Conservation (phyloP, 2,888 invertebrate genomes). For the Polylopha cassiicola region DNA sequence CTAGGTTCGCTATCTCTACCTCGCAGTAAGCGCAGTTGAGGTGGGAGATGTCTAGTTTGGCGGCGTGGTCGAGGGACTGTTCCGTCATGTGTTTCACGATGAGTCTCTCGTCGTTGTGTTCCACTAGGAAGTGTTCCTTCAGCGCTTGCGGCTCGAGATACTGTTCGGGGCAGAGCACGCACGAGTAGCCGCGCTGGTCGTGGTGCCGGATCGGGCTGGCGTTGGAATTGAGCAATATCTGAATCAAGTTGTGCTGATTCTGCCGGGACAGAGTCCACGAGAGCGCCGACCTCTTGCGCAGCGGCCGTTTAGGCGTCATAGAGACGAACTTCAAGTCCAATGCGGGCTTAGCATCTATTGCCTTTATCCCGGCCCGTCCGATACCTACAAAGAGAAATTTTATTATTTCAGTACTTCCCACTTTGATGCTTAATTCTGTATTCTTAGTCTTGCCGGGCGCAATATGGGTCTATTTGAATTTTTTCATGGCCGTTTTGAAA, state of each 20-base stretch:
- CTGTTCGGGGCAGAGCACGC: conserved; percentile 40
- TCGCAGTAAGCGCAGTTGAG: conserved; percentile 45
- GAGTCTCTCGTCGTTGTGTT: conserved; percentile 39
- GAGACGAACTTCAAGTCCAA: conserved; percentile 38
- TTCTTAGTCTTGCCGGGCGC: background rate
- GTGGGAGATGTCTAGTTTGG: conserved; percentile 49
- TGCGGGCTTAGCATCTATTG: conserved; percentile 30
- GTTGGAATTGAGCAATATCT: conserved; percentile 45
- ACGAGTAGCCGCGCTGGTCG: conserved; percentile 43
- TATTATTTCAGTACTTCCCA: conserved; percentile 5
- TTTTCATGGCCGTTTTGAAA: too few relatives aligned
- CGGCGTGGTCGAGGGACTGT: conserved; percentile 37
- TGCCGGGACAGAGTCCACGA: conserved; percentile 29
- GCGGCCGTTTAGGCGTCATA: conserved; percentile 20
- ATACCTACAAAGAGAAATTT: conserved; percentile 39
- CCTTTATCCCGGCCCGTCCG: conserved; percentile 32
- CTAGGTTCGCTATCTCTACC: conserved; percentile 33
- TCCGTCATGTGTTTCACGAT: conserved; percentile 36
- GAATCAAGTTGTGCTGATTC: conserved; percentile 39
- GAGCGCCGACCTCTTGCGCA: conserved; percentile 1
- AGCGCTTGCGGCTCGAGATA: conserved; percentile 37
- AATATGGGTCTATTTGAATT: too few relatives aligned
- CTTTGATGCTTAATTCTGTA: background rate
- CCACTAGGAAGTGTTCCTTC: conserved; percentile 45
- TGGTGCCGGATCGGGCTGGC: conserved; percentile 47